Conservation (phyloP, 2,797 vertebrate genomes). For the Sebastes hubbsi region DNA sequence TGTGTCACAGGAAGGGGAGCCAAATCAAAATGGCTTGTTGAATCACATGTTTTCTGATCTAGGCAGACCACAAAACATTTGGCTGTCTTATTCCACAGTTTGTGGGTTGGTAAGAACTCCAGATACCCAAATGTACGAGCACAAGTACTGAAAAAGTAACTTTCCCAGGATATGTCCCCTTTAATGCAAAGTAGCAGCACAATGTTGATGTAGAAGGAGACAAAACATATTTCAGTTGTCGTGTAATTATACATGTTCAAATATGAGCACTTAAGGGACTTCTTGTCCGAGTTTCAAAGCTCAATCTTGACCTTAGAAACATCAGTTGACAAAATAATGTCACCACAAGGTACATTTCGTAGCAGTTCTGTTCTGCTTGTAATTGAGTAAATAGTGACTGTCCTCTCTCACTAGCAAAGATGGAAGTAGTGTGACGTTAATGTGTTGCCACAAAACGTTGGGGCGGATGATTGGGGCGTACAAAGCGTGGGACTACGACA, state of each 20-base stretch:
- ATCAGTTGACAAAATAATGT: neutral
- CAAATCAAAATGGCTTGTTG: too few species aligned
- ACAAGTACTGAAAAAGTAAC: neutral
- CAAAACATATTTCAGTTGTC: neutral
- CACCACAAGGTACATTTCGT: neutral
- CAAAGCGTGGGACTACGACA: conserved; percentile 1
- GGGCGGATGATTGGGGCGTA: conserved; percentile 2
- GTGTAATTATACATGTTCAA: neutral
- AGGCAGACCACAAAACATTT: too few species aligned
- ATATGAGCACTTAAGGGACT: neutral
- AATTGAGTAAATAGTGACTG: conserved; percentile 3
- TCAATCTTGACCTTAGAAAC: neutral
- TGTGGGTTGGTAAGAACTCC: too few species aligned
- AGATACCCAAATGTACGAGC: too few species aligned
- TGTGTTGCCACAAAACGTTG: conserved; percentile 3
- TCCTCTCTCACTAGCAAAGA: conserved; percentile 15
- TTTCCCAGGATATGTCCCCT: neutral
- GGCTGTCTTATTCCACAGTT: too few species aligned
- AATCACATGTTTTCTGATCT: too few species aligned
- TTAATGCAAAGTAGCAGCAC: neutral
- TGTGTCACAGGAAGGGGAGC: too few species aligned
- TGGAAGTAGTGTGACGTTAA: conserved; percentile 17
- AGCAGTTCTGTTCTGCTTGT: neutral
- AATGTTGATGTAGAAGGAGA: neutral
- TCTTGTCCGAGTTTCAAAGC: neutral